Conservation (phyloP, 2,888 invertebrate genomes). For the Volucella zonaria region DNA sequence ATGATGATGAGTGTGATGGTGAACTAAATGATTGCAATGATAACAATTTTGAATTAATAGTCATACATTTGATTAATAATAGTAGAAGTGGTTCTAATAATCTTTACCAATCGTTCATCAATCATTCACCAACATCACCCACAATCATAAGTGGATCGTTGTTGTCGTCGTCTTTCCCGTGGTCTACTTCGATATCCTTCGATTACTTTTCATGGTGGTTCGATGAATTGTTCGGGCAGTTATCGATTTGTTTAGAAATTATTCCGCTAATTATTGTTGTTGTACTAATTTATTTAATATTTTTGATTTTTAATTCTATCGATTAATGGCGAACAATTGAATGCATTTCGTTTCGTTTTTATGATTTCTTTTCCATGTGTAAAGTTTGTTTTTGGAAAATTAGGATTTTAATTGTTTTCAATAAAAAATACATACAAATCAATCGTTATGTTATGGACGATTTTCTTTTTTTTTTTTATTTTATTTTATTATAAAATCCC, state of each 20-base stretch:
- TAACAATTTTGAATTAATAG: slow-evolving; percentile 10
- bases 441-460: slow-evolving; percentile 17
- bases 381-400: background rate
- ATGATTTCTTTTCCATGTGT: slow-evolving; percentile 14
- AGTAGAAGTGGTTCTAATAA: slow-evolving; percentile 51
- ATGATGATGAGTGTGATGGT: slow-evolving; percentile 52
- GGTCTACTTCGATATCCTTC: background rate
- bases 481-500: background rate
- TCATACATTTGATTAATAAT: slow-evolving; percentile 49
- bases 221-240: slow-evolving; percentile 14
- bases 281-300: slow-evolving; percentile 57
- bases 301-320: slow-evolving; percentile 41
- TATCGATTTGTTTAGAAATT: slow-evolving; percentile 42
- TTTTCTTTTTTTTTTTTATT: background rate
- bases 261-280: slow-evolving; percentile 51
- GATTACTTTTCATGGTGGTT: slow-evolving; percentile 30
- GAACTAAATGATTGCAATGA: slow-evolving; percentile 26
- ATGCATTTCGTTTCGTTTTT: slow-evolving; percentile 50
- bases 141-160: slow-evolving; percentile 25
- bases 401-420: slow-evolving; percentile 27
- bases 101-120: slow-evolving; percentile 55
- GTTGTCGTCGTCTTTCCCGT: slow-evolving; percentile 26
- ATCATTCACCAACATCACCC: slow-evolving; percentile 48
- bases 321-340: slow-evolving; percentile 34
- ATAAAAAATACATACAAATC: slow-evolving; percentile 24